These are phyloP conservation scores for Cantharis rustica DNA, from an alignment of 2,888 invertebrate genomes.

Conservation along the genomic window DNA sequence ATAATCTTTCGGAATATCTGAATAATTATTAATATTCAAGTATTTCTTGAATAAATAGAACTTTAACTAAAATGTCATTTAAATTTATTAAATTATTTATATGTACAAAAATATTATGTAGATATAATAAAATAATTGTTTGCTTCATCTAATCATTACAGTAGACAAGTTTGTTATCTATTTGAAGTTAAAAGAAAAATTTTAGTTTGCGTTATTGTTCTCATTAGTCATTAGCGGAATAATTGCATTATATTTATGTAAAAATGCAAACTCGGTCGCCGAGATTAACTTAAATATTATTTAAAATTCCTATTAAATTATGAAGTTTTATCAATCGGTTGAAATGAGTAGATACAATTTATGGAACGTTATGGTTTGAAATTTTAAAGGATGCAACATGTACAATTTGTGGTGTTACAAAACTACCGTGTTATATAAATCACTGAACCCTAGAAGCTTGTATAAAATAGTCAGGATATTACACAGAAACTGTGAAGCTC, in stretches of 20 bases:
- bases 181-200: not conserved
- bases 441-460: slow-evolving; percentile 5
- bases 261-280: too few relatives aligned
- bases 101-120: not conserved
- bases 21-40: not conserved
- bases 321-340: not conserved
- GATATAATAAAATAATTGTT: not conserved
- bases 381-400: not conserved
- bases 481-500: slow-evolving; percentile 4
- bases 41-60: not conserved
- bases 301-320: not conserved
- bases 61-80: not conserved
- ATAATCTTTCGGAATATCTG: not conserved
- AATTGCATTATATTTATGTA: not conserved
- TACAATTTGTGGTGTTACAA: not conserved
- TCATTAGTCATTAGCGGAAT: not conserved
- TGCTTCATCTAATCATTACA: too few relatives aligned
- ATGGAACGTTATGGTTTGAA: not conserved
- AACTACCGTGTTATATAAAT: slow-evolving; percentile 2
- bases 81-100: not conserved
- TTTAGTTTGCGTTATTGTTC: not conserved
- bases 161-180: not conserved
- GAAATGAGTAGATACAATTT: not conserved
- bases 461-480: slow-evolving; percentile 10
- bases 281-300: too few relatives aligned